These are phyloP conservation scores for Labroides dimidiatus DNA, from an alignment of 2,797 vertebrate genomes.

Conservation along the genomic window DNA sequence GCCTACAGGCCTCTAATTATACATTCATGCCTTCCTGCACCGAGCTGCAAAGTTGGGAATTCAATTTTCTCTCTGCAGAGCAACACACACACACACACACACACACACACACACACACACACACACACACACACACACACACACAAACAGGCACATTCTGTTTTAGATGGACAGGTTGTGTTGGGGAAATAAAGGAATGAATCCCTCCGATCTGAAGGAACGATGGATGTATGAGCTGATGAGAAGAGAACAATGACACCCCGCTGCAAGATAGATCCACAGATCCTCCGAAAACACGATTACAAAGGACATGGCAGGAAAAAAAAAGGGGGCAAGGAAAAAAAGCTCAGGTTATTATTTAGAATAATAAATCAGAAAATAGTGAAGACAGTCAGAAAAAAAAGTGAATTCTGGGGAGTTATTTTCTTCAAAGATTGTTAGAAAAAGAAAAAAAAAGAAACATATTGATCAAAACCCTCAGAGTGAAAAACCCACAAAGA, in stretches of 20 bases:
- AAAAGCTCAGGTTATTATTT: background rate
- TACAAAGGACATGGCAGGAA: too few relatives aligned
- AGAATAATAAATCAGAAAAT: too few relatives aligned
- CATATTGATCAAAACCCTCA: too few relatives aligned
- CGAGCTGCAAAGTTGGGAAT: conserved; percentile 59
- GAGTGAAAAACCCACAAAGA: too few relatives aligned
- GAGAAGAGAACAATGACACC: conserved; percentile 18
- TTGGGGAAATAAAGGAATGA: conserved; percentile 50
- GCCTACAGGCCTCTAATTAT: conserved; percentile 75
- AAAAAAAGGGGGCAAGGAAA: too few relatives aligned
- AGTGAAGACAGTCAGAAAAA: too few relatives aligned
- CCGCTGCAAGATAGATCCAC: conserved; percentile 18
- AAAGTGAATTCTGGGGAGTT: too few relatives aligned
- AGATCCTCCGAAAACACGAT: conserved; percentile 2
- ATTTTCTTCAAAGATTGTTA: too few relatives aligned
- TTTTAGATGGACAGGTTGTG: conserved; percentile 39
- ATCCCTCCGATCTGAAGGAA: conserved; percentile 42
- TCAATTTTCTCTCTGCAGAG: conserved; percentile 60
- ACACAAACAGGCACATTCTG: conserved; percentile 1
- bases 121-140: conserved; percentile 19
- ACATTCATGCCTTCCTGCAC: conserved; percentile 61
- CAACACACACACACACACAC: conserved; percentile 27
- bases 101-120: conserved; percentile 23
- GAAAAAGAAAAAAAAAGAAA: too few relatives aligned
- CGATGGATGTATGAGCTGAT: conserved; percentile 37